Percentiles rank a stretch among this genome's conserved stretches.
These are phyloP conservation scores for Alosa sapidissima DNA, from an alignment of 2,797 vertebrate species.

Conservation along the genomic window DNA sequence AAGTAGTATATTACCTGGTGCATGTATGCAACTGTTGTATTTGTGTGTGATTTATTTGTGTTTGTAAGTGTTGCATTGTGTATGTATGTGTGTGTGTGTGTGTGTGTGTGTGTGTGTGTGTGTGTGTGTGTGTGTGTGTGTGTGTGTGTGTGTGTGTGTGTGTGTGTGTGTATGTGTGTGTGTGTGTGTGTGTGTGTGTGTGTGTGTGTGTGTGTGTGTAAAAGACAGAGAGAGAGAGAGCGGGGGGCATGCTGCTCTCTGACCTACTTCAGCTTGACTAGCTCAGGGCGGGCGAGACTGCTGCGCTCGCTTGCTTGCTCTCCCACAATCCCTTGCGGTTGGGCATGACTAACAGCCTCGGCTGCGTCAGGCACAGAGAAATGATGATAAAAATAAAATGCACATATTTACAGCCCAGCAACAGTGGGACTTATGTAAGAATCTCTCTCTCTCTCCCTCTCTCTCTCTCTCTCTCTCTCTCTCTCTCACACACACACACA, in stretches of 20 bases:
- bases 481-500: background rate
- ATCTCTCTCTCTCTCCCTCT: background rate
- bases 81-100: background rate
- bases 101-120: background rate
- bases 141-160: background rate
- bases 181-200: constrained; percentile 15
- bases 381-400: too few relatives aligned
- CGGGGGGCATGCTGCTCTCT: background rate
- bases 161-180: background rate
- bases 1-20: too few relatives aligned
- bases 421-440: too few relatives aligned
- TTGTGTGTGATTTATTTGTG: too few relatives aligned
- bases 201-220: background rate
- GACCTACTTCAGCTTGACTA: constrained; percentile 21
- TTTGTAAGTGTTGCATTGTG: too few relatives aligned
- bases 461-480: background rate
- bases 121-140: background rate
- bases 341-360: too few relatives aligned
- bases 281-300: constrained; percentile 14
- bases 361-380: too few relatives aligned
- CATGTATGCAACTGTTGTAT: too few relatives aligned
- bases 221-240: too few relatives aligned
- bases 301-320: background rate
- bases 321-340: background rate
- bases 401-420: too few relatives aligned